Base-by-base conservation (phyloP, 2,888 invertebrate genomes). In the Augiades crinisus region DNA sequence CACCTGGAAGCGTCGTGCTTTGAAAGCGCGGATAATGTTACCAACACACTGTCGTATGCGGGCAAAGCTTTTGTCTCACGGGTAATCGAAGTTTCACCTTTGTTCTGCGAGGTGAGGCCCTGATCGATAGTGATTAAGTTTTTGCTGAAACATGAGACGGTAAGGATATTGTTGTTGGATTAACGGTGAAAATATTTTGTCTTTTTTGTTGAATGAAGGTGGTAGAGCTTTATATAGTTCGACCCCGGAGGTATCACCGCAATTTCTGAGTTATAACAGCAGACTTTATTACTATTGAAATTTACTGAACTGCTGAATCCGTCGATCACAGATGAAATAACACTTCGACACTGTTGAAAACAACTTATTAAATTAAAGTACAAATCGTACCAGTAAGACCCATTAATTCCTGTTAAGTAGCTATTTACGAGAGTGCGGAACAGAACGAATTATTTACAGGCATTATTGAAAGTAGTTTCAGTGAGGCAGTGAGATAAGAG, bases 341-440 rank as follows among this genome's bases (percentile, higher is more conserved):
- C n/a, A n/a, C n/a, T n/a, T n/a, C n/a, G n/a, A n/a, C n/a, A n/a
- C n/a, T n/a, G n/a, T n/a, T n/a, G n/a, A n/a, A n/a, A n/a, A n/a
- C 34, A 14, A 12, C 19, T 37, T 3, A 10, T 12, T n/a, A 3
- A 22, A 5, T 1, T 22, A 22, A 22, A 22, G 6, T 22, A 22
- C 10, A 27, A 10, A 54, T 41, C 34, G 37, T 38, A 47, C 59
- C 62, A 62, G 61, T 60, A 61, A 61, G 45, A 49, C 50, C 52
- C 57, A 61, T 58, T 61, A 57, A 60, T 62, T 55, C 43, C 51
- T 40, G 37, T 53, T 57, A 57, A 63, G 56, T 59, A 61, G 51
- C 49, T 55, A 53, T 40, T 58, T 56, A 55, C 45, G 36, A 55
- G 43, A 43, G 47, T 14, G 54, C 54, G 55, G 53, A 58, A 55